phyloP scores from a whole-genome alignment of 2,888 invertebrate genomes.

The Drosophila melanosoma region DNA sequence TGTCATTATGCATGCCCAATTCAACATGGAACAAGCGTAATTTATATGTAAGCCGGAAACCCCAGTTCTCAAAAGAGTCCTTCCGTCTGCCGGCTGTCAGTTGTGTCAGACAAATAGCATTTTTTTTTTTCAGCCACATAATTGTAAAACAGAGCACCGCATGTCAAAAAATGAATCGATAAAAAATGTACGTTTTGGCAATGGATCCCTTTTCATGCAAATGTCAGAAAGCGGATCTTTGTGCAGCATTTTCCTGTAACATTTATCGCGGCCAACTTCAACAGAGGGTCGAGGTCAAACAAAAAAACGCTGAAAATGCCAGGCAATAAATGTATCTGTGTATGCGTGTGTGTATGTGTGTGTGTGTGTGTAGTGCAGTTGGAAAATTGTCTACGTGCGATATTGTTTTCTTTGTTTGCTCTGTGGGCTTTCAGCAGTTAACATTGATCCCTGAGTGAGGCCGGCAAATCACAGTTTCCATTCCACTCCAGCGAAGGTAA shows the following conservation, averaged over 20 bases:
- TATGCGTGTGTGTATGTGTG: neutral
- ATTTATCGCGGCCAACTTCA: slow-evolving; percentile 55
- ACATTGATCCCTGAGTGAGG: slow-evolving; percentile 33
- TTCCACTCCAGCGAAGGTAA: slow-evolving; percentile 54
- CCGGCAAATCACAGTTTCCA: slow-evolving; percentile 41
- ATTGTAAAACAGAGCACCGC: slow-evolving; percentile 38
- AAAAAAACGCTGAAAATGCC: slow-evolving; percentile 26
- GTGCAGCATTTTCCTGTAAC: slow-evolving; percentile 62
- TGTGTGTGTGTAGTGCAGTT: slow-evolving; percentile 21
- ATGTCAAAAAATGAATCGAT: slow-evolving; percentile 20
- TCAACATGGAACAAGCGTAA: slow-evolving; percentile 58
- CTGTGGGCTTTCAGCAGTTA: slow-evolving; percentile 9
- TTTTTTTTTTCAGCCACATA: slow-evolving; percentile 42
- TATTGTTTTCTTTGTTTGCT: slow-evolving; percentile 13
- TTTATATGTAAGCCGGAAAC: slow-evolving; percentile 41
- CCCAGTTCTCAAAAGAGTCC: slow-evolving; percentile 4
- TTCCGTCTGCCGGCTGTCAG: slow-evolving; percentile 39
- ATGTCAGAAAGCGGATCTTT: slow-evolving; percentile 61
- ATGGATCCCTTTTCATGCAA: slow-evolving; percentile 65
- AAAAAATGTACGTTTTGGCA: slow-evolving; percentile 58
- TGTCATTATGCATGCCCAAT: slow-evolving; percentile 39
- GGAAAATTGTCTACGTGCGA: slow-evolving; percentile 51
- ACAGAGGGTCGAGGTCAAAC: slow-evolving; percentile 27
- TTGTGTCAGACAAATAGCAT: neutral
- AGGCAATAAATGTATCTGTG: neutral